Evolutionary conservation across 35 echinoderm and acorn worm species (phyloP).

Genomic region (Ptychodera flava): DNA sequence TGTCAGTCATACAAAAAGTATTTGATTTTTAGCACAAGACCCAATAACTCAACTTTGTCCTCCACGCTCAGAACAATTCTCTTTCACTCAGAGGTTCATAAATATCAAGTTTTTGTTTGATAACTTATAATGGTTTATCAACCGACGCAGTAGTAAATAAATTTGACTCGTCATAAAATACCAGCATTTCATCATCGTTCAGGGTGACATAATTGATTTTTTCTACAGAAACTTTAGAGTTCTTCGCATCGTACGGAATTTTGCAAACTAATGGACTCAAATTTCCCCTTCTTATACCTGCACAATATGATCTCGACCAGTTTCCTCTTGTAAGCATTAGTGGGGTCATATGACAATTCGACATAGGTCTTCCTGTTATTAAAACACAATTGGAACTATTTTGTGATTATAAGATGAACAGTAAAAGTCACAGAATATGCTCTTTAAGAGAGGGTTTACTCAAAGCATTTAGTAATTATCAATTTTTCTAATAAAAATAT

Average conservation of each 20-base stretch:
- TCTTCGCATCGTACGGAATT: neutral
- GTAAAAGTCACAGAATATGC: too few species aligned
- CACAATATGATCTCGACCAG: slow-evolving; percentile 17
- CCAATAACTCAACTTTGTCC: neutral
- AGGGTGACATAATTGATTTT: too few species aligned
- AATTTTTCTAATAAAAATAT: too few species aligned
- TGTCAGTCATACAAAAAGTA: neutral
- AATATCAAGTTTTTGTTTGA: neutral
- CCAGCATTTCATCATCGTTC: too few species aligned
- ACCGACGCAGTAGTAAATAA: too few species aligned
- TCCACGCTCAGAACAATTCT: neutral
- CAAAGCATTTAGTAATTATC: too few species aligned
- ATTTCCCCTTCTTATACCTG: too few species aligned
- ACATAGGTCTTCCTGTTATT: slow-evolving; percentile 29
- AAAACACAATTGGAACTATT: too few species aligned
- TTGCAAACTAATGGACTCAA: slow-evolving; percentile 23
- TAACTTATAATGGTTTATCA: too few species aligned
- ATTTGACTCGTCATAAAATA: too few species aligned
- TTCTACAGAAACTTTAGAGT: slow-evolving; percentile 2
- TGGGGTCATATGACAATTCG: slow-evolving; percentile 2
- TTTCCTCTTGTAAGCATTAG: slow-evolving; percentile 20
- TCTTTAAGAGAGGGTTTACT: too few species aligned
- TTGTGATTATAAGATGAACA: too few species aligned
- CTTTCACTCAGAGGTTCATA: neutral
- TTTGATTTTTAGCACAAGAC: neutral